Percentiles rank a stretch among this genome's conserved stretches.
Conservation (phyloP, 1,140 invertebrate genomes). For the Littorina saxatilis region DNA sequence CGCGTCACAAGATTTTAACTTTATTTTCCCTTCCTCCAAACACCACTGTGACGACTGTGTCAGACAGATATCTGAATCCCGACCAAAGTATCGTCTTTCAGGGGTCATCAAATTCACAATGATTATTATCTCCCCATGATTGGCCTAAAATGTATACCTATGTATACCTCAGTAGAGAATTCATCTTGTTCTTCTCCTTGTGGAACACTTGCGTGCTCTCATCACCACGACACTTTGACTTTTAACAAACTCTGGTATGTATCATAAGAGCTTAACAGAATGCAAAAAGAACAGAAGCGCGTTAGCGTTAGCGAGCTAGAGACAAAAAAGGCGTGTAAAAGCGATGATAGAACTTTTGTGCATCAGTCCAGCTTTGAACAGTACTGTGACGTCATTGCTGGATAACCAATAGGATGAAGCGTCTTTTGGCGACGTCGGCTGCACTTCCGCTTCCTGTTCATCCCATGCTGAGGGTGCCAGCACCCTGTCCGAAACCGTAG, state of each 20-base stretch:
- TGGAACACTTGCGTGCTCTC: not conserved
- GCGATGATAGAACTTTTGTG: not conserved
- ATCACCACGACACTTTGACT: not conserved
- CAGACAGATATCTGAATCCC: too few species aligned
- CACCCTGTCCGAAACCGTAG: conserved; percentile 97
- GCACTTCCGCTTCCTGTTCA: conserved; percentile 43
- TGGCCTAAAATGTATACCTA: too few species aligned
- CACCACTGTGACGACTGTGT: too few species aligned
- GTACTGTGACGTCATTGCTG: conserved; percentile 6
- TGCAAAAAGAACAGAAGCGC: not conserved
- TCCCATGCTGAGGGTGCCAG: conserved; percentile 94
- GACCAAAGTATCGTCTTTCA: too few species aligned
- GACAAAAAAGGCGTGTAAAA: not conserved
- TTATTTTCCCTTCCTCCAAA: too few species aligned
- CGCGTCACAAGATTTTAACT: too few species aligned
- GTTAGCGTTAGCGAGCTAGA: not conserved
- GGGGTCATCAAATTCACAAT: too few species aligned
- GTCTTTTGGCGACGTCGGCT: not conserved
- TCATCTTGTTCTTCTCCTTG: not conserved
- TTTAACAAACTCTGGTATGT: too few species aligned
- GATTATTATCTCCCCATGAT: too few species aligned
- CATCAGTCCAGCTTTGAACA: not conserved
- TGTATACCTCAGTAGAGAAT: too few species aligned
- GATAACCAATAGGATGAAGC: conserved; percentile 5
- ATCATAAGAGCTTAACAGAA: not conserved